Conservation (phyloP, 2,113 vertebrate species). For the Oceanites oceanicus region DNA sequence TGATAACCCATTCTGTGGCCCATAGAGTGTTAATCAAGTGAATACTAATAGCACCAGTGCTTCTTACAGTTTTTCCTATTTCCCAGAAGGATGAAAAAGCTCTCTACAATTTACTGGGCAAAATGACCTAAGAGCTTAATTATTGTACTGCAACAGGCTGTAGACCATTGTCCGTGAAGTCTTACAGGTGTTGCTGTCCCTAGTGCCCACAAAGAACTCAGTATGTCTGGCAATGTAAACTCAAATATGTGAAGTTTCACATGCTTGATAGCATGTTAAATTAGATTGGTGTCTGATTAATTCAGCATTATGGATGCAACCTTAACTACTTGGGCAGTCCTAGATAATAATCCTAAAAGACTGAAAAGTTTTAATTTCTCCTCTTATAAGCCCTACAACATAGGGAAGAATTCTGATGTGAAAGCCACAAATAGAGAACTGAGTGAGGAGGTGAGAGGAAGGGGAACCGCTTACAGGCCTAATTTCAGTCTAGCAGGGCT, state of each 20-base stretch:
- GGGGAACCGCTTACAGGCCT: neutral
- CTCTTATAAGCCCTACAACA: neutral
- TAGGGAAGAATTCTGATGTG: neutral
- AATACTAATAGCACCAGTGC: neutral
- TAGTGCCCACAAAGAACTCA: neutral
- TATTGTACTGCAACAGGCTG: neutral
- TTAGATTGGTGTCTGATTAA: neutral
- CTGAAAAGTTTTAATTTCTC: neutral
- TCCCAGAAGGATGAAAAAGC: neutral
- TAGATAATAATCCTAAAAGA: neutral
- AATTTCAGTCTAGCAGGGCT: neutral
- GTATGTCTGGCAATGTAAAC: neutral
- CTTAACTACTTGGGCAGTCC: neutral
- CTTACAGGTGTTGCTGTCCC: neutral
- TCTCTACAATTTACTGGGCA: neutral
- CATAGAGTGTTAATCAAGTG: neutral
- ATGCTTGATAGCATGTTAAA: neutral
- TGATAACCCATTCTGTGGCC: neutral
- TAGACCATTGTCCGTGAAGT: neutral
- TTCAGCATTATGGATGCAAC: neutral
- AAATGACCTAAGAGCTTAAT: neutral
- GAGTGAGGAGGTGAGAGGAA: neutral
- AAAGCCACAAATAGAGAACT: neutral
- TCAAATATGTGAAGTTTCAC: neutral
- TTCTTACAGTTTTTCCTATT: neutral